phyloP scores from a whole-genome alignment of 2,888 invertebrate genomes.

The Iselma pallidipennis region DNA sequence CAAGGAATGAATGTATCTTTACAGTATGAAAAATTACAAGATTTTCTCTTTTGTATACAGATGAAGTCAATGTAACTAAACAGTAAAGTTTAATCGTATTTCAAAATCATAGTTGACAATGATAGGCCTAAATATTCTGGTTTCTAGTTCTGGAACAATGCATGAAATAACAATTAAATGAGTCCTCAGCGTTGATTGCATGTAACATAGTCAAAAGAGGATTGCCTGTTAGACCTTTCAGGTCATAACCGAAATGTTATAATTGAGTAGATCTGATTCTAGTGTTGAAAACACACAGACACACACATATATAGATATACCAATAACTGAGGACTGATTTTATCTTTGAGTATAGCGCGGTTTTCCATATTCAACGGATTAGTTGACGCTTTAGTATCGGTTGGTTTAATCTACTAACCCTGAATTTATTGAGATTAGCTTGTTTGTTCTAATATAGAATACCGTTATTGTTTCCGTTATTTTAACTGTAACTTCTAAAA shows the following conservation, averaged over 20 bases:
- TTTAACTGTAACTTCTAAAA: no score
- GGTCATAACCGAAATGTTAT: neutral
- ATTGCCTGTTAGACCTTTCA: neutral
- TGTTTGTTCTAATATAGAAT: no score
- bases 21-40: neutral
- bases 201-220: constrained; percentile 1
- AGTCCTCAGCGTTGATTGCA: constrained; percentile 25
- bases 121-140: neutral
- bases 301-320: neutral
- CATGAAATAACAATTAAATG: constrained; percentile 49
- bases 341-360: neutral
- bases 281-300: neutral
- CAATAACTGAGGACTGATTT: neutral
- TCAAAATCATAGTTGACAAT: neutral
- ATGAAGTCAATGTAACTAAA: no score
- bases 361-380: constrained; percentile 1
- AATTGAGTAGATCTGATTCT: neutral
- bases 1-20: neutral
- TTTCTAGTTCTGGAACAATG: constrained; percentile 33
- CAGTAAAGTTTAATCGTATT: neutral
- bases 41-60: neutral
- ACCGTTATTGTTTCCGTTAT: no score
- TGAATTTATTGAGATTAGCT: constrained; percentile 1
- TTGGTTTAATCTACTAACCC: neutral
- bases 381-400: neutral